Conservation (phyloP, 1,140 invertebrate species). For the Ctenoplectra terminalis region DNA sequence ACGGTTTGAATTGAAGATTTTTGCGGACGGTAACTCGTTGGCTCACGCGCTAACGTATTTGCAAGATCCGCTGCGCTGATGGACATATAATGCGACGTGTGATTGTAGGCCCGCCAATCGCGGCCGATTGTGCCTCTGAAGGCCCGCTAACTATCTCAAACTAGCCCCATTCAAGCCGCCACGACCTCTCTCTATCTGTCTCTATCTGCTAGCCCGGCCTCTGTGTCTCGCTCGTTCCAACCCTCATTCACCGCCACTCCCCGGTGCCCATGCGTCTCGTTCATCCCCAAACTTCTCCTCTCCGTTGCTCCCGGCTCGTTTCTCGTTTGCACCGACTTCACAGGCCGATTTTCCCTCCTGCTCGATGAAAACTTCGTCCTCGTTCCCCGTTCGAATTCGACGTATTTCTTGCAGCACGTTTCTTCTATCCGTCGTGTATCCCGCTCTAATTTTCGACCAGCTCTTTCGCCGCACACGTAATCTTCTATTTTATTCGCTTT, state of each 20-base stretch:
- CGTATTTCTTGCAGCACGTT: constrained; percentile 51
- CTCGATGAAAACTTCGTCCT: neutral
- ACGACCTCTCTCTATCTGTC: constrained; percentile 69
- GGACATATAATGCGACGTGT: constrained; percentile 80
- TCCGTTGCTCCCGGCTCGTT: neutral
- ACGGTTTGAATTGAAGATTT: constrained; percentile 45
- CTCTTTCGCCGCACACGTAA: constrained; percentile 43
- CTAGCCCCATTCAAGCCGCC: constrained; percentile 82
- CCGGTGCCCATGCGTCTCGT: constrained; percentile 9
- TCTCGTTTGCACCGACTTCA: constrained; percentile 36
- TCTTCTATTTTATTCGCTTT: constrained; percentile 39
- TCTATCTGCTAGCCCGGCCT: constrained; percentile 42
- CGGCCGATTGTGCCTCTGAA: constrained; percentile 82
- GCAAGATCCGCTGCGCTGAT: constrained; percentile 75
- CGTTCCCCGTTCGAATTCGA: neutral
- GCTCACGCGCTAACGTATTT: constrained; percentile 73
- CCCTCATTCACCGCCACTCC: constrained; percentile 30
- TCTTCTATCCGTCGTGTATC: constrained; percentile 30
- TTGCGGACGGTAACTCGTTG: constrained; percentile 62
- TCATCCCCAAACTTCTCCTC: constrained; percentile 16
- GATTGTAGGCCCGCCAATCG: constrained; percentile 82
- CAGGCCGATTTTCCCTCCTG: constrained; percentile 23
- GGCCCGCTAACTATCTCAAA: constrained; percentile 83
- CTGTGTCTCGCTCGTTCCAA: constrained; percentile 42
- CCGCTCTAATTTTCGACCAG: constrained; percentile 42